A percentile compares a stretch with the other conserved stretches of the same genome.
Evolutionary conservation across 2,797 vertebrate genomes (phyloP).

Genomic region (Cryptoblepharus egeriae): DNA sequence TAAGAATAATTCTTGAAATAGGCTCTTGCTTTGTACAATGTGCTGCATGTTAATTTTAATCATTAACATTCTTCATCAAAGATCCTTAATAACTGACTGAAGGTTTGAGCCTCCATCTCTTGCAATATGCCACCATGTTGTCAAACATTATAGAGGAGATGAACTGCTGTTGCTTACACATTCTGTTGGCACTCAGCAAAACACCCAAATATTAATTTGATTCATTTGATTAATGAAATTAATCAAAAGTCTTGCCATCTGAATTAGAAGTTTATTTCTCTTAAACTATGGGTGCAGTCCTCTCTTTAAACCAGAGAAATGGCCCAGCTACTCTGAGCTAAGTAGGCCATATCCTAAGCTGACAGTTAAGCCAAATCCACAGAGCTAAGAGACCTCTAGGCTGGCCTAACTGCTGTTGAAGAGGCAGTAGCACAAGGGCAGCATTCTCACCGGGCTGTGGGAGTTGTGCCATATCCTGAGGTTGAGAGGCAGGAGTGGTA

Average conservation of each 20-base stretch:
- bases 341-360: no score
- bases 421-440: no score
- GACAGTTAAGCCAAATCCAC: no score
- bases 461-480: no score
- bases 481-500: no score
- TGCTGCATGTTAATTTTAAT: neutral
- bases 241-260: neutral
- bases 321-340: no score
- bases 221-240: neutral
- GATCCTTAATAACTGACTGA: neutral
- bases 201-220: neutral
- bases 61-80: neutral
- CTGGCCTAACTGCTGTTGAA: no score
- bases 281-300: no score
- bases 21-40: neutral
- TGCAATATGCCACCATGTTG: conserved; percentile 5
- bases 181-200: neutral
- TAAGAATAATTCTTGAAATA: neutral
- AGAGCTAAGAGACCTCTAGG: no score
- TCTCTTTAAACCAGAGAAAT: no score
- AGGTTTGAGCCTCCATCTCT: neutral
- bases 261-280: neutral
- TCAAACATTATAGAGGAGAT: neutral
- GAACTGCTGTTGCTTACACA: neutral
- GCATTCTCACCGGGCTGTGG: no score